Evolutionary conservation across 2,888 invertebrate genomes (phyloP).

Genomic region (Steromphala cineraria): DNA sequence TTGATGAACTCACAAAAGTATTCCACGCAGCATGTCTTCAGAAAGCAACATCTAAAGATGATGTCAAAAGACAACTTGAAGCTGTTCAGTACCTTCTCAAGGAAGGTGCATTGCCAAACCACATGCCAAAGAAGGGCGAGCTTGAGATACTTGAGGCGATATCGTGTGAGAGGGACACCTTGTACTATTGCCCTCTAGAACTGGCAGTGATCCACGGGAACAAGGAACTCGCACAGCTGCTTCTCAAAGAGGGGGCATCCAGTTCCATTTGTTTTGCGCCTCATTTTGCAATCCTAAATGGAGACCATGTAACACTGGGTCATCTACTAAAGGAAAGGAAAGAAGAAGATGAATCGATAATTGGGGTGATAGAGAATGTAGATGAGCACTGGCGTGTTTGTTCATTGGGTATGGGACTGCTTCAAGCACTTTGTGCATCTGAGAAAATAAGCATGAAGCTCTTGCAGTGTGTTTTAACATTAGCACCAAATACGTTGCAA

Average conservation of each 20-base stretch:
- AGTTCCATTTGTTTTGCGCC: constrained; percentile 36
- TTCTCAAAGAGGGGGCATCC: constrained; percentile 28
- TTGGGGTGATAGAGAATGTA: constrained; percentile 25
- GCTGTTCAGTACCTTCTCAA: constrained; percentile 25
- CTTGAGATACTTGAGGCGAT: background rate
- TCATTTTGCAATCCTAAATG: constrained; percentile 28
- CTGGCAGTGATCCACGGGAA: constrained; percentile 31
- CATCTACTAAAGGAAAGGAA: constrained; percentile 26
- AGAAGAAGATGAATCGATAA: constrained; percentile 28
- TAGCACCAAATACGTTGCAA: constrained; percentile 14
- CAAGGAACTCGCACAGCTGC: constrained; percentile 21
- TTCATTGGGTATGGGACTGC: constrained; percentile 27
- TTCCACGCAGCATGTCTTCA: constrained; percentile 24
- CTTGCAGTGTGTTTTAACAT: background rate
- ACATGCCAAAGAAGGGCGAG: constrained; percentile 22
- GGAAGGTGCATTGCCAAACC: constrained; percentile 35
- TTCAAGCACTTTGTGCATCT: constrained; percentile 28
- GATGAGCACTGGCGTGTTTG: constrained; percentile 31
- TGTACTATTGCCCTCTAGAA: constrained; percentile 30
- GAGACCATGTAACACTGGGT: constrained; percentile 16
- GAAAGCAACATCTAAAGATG: background rate
- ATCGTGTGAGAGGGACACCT: constrained; percentile 12
- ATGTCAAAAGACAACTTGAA: background rate
- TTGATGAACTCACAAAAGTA: constrained; percentile 21
- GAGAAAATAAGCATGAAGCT: constrained; percentile 16